phyloP scores from a whole-genome alignment of 2,797 vertebrate genomes.

The Stomatorhinus walkeri region DNA sequence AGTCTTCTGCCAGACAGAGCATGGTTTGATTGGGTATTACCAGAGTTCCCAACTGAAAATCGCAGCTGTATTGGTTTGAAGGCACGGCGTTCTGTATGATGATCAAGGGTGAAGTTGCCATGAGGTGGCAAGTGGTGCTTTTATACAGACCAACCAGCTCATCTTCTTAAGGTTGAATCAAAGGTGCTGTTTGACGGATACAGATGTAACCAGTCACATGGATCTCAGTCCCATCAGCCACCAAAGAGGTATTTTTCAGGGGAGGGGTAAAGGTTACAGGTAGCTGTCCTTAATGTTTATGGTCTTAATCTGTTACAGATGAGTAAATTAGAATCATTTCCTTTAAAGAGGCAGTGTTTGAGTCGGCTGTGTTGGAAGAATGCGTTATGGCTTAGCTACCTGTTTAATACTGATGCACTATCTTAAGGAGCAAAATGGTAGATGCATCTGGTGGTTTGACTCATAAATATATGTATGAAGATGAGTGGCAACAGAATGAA shows the following conservation, averaged over 20 bases:
- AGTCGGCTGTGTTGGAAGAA: background rate
- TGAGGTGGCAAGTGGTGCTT: background rate
- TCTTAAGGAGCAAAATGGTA: background rate
- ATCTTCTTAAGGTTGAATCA: background rate
- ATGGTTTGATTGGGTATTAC: background rate
- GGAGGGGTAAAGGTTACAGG: background rate
- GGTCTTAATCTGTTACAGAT: background rate
- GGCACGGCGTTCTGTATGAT: background rate
- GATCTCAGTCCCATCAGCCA: background rate
- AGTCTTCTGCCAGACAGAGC: background rate
- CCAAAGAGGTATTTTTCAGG: background rate
- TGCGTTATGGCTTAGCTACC: background rate
- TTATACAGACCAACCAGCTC: background rate
- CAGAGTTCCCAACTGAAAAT: background rate
- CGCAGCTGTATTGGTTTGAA: background rate
- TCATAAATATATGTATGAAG: background rate
- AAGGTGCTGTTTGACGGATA: background rate
- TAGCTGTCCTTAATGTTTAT: background rate
- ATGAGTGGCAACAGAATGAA: background rate
- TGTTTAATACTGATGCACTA: background rate
- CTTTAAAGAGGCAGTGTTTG: background rate
- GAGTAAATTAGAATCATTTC: background rate
- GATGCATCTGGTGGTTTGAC: background rate
- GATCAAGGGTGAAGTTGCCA: background rate
- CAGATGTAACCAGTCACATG: background rate